phyloP scores from a whole-genome alignment of 2,113 vertebrate genomes.

The Lonchura striata region DNA sequence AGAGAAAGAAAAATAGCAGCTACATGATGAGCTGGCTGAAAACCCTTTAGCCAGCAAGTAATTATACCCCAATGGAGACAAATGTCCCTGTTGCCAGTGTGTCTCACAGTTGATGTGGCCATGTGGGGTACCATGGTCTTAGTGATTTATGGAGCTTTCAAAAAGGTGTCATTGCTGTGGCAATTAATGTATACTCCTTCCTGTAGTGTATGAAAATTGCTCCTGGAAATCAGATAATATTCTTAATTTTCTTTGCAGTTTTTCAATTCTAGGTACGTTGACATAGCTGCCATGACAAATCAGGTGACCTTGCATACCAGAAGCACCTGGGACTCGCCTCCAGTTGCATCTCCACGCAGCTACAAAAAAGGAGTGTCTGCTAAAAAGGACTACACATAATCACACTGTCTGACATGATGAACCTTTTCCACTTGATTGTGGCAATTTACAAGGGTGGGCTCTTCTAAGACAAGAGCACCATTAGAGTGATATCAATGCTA shows the following conservation, averaged over 20 bases:
- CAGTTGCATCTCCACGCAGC: not conserved
- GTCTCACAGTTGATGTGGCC: not conserved
- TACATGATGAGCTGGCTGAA: not conserved
- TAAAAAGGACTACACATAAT: not conserved
- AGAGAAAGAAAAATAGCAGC: not conserved
- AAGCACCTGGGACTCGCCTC: not conserved
- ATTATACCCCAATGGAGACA: conserved; percentile 42
- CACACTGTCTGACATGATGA: not conserved
- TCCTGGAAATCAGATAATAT: conserved; percentile 75
- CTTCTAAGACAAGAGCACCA: not conserved
- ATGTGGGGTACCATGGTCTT: not conserved
- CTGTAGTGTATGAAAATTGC: conserved; percentile 70
- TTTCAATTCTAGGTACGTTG: conserved; percentile 67
- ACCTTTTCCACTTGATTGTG: not conserved
- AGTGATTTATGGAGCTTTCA: conserved; percentile 75
- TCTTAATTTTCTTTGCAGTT: conserved; percentile 77
- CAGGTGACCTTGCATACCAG: conserved; percentile 57
- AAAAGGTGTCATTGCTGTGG: conserved; percentile 48
- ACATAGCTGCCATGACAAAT: conserved; percentile 63
- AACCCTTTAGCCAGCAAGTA: conserved; percentile 22
- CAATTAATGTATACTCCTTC: conserved; percentile 71
- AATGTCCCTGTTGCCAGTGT: conserved; percentile 33
- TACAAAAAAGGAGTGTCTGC: not conserved
- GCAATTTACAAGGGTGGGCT: not conserved
- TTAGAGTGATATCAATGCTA: not conserved